phyloP scores from a whole-genome alignment of 1,140 invertebrate genomes.

The Paramacrobiotus metropolitanus region DNA sequence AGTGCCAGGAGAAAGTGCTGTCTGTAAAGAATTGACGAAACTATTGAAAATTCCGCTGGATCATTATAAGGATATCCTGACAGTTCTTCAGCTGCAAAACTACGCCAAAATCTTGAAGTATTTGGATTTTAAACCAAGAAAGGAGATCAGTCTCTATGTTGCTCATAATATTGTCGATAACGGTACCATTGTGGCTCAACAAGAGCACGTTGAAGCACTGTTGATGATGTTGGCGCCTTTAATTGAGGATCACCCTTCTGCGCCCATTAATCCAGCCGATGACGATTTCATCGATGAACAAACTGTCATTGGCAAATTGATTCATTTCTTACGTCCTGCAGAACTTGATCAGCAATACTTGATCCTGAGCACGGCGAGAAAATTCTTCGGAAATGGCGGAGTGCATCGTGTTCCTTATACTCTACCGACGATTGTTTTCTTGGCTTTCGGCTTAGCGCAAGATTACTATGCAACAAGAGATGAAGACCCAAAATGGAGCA shows the following conservation, averaged over 20 bases:
- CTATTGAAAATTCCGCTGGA: conserved; percentile 82
- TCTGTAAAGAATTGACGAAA: conserved; percentile 71
- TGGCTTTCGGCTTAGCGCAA: conserved; percentile 69
- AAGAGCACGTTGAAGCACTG: conserved; percentile 55
- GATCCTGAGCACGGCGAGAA: conserved; percentile 41
- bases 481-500: conserved; percentile 88
- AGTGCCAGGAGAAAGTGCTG: conserved; percentile 49
- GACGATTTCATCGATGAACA: conserved; percentile 87
- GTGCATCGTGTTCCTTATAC: conserved; percentile 65
- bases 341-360: conserved; percentile 55
- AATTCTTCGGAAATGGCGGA: conserved; percentile 66
- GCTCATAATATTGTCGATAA: conserved; percentile 66
- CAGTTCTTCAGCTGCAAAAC: conserved; percentile 45
- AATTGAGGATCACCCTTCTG: conserved; percentile 48
- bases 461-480: conserved; percentile 50
- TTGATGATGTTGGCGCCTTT: conserved; percentile 57
- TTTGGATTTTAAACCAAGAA: conserved; percentile 68
- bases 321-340: conserved; percentile 67
- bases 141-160: conserved; percentile 60
- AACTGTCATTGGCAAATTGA: conserved; percentile 58
- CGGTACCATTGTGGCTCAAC: conserved; percentile 60
- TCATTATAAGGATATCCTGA: conserved; percentile 74
- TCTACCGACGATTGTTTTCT: conserved; percentile 83
- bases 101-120: conserved; percentile 60
- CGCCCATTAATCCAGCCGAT: conserved; percentile 36